phyloP scores from a whole-genome alignment of 2,113 vertebrate genomes.

The Myotis lucifugus region DNA sequence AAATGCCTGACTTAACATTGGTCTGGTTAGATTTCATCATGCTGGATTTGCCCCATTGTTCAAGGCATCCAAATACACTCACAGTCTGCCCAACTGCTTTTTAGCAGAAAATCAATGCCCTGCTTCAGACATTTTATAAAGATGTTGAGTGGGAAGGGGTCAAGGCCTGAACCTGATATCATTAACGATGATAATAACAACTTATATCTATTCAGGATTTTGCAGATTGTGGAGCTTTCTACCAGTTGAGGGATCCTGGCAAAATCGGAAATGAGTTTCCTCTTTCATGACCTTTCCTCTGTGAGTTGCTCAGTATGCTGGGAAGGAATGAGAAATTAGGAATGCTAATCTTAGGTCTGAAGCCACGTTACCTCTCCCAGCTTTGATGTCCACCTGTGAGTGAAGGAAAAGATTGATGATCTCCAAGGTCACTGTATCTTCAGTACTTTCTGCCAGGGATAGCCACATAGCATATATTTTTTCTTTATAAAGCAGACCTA shows the following conservation, averaged over 20 bases:
- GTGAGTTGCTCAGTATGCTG: conserved; percentile 32
- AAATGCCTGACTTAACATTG: conserved; percentile 21
- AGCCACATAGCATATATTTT: neutral
- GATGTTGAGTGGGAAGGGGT: neutral
- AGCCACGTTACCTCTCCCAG: neutral
- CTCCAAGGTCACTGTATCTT: neutral
- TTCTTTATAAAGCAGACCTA: neutral
- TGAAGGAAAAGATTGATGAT: conserved; percentile 5
- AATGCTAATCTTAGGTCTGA: conserved; percentile 38
- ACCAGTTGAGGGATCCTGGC: conserved; percentile 32
- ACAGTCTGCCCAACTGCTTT: conserved; percentile 2
- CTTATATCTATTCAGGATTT: neutral
- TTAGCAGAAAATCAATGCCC: conserved; percentile 55
- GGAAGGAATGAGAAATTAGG: neutral
- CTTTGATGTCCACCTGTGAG: conserved; percentile 41
- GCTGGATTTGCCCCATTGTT: conserved; percentile 30
- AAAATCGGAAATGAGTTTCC: conserved; percentile 63
- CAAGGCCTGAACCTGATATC: conserved; percentile 26
- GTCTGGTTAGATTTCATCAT: conserved; percentile 43
- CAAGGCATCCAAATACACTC: neutral
- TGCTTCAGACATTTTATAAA: conserved; percentile 56
- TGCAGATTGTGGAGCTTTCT: conserved; percentile 24
- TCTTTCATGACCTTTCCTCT: conserved; percentile 54
- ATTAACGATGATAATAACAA: conserved; percentile 35
- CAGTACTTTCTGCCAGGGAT: neutral